Evolutionary conservation across 2,797 vertebrate genomes (phyloP).

Genomic region (Sebastes oblongus): DNA sequence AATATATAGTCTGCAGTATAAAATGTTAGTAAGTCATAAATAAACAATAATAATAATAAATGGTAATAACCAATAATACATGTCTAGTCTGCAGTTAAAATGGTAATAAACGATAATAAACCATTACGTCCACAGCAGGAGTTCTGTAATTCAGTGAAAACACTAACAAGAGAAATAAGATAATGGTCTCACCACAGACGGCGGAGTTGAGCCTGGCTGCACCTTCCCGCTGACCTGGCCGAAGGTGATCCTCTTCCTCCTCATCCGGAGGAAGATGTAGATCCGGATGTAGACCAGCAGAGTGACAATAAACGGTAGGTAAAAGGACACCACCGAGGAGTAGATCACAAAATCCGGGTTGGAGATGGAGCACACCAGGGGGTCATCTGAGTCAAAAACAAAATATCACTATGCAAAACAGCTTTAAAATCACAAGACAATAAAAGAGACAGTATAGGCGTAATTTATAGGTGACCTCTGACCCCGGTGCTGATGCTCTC

Average conservation of each 20-base stretch:
- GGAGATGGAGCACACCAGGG: constrained; percentile 92
- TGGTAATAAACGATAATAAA: not conserved
- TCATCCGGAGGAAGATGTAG: constrained; percentile 91
- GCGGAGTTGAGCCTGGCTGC: constrained; percentile 72
- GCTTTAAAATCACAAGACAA: not conserved
- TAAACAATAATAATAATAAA: too few relatives aligned
- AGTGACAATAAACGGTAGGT: constrained; percentile 92
- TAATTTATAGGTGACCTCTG: constrained; percentile 2
- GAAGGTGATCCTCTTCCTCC: constrained; percentile 88
- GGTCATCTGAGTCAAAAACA: constrained; percentile 82
- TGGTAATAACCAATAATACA: not conserved
- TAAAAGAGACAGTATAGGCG: not conserved
- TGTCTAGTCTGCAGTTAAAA: too few relatives aligned
- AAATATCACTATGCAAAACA: constrained; percentile 5
- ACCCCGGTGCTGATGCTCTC: not conserved
- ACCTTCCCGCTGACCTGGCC: constrained; percentile 86
- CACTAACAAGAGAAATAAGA: not conserved
- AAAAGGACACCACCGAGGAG: constrained; percentile 96
- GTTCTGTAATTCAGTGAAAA: not conserved
- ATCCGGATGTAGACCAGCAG: constrained; percentile 93
- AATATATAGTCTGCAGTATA: too few relatives aligned
- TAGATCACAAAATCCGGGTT: constrained; percentile 95
- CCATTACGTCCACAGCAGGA: not conserved
- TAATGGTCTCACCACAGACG: constrained; percentile 79
- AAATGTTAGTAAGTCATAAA: too few relatives aligned